A percentile compares a stretch with the other conserved stretches of the same genome.
These are phyloP conservation scores for Microtus pennsylvanicus DNA, from an alignment of 2,113 vertebrate species.

Conservation along the genomic window DNA sequence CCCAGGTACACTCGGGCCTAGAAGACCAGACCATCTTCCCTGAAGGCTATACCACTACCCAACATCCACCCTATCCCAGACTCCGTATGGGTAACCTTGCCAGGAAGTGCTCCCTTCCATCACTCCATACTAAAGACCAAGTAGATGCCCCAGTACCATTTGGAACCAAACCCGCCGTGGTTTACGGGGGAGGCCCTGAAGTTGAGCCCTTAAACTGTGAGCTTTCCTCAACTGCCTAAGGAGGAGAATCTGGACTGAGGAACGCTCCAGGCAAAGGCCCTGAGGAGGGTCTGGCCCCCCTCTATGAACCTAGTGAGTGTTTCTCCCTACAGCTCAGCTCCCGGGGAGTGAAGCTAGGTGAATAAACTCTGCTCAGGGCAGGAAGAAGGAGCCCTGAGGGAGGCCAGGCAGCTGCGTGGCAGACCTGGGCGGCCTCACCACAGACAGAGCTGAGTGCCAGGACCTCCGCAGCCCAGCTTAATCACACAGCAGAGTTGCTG, in stretches of 20 bases:
- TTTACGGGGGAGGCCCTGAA: neutral
- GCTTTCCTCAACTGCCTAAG: neutral
- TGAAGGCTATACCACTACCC: too few species aligned
- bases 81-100: too few species aligned
- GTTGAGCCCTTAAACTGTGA: neutral
- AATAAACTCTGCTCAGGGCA: rapidly evolving
- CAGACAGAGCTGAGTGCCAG: conserved; percentile 9
- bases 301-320: neutral
- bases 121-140: too few species aligned
- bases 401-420: neutral
- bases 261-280: neutral
- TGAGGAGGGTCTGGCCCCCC: neutral
- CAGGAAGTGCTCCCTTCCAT: too few species aligned
- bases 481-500: conserved; percentile 42
- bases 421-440: neutral
- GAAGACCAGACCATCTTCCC: too few species aligned
- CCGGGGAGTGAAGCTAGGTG: neutral
- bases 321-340: neutral
- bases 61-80: too few species aligned
- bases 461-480: neutral
- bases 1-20: too few species aligned
- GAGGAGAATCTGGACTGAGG: neutral
- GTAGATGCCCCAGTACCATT: neutral
- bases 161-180: neutral
- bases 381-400: neutral